Percentiles rank a stretch among this genome's conserved stretches.
Evolutionary conservation across 2,888 invertebrate species (phyloP).

Genomic region (Agrotis exclamationis): DNA sequence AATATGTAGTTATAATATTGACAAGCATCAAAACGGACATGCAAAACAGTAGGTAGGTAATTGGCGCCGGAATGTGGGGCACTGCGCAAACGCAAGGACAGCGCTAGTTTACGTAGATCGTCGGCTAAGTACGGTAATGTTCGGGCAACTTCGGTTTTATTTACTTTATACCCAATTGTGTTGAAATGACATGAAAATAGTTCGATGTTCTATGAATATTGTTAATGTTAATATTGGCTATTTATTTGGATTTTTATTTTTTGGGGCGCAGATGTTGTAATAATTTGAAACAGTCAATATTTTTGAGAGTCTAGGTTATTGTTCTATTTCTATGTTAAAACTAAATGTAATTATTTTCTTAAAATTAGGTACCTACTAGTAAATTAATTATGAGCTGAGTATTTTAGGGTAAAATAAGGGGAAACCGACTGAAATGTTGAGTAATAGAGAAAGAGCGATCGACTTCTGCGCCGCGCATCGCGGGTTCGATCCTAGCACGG

Average conservation of each 20-base stretch:
- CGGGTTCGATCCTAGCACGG: too few species aligned
- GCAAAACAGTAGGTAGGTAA: constrained; percentile 25
- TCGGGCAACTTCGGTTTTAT: constrained; percentile 37
- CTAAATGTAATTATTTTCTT: not conserved
- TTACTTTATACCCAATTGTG: constrained; percentile 28
- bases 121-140: constrained; percentile 31
- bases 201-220: constrained; percentile 9
- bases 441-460: too few species aligned
- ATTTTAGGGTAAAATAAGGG: too few species aligned
- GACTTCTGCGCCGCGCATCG: too few species aligned
- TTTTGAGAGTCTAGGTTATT: constrained; percentile 1
- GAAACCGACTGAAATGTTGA: too few species aligned
- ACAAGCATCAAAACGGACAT: constrained; percentile 25
- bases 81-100: constrained; percentile 71
- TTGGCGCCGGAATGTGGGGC: constrained; percentile 69
- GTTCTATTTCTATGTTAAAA: not conserved
- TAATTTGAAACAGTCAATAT: not conserved
- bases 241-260: constrained; percentile 4
- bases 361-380: too few species aligned
- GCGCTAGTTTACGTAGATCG: constrained; percentile 65
- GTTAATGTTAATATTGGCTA: constrained; percentile 41
- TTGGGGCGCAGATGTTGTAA: not conserved
- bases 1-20: constrained; percentile 3
- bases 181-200: constrained; percentile 36
- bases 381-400: too few species aligned